A percentile compares a stretch with the other conserved stretches of the same genome.
These are phyloP conservation scores for Leucoma salicis DNA, from an alignment of 2,888 invertebrate species.

Conservation along the genomic window DNA sequence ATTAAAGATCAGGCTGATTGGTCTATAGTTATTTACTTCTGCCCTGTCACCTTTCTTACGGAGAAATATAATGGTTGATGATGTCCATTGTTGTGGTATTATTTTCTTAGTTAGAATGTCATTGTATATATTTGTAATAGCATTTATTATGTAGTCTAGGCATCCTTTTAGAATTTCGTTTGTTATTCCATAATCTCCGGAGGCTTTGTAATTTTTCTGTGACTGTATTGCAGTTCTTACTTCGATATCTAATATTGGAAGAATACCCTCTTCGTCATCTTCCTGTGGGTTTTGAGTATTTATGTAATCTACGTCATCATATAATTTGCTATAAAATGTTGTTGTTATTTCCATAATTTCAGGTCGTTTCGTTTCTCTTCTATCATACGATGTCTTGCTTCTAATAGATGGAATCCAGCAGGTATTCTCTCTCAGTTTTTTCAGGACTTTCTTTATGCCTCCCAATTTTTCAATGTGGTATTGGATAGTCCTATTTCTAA, in stretches of 20 bases:
- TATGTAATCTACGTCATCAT: not conserved
- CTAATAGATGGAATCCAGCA: conserved; percentile 1
- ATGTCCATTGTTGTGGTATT: conserved; percentile 1
- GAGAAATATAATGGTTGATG: not conserved
- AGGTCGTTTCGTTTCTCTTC: not conserved
- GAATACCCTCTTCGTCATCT: not conserved
- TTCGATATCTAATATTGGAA: not conserved
- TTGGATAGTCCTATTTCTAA: conserved; percentile 4
- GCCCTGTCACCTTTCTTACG: no score
- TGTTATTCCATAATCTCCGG: conserved; percentile 4
- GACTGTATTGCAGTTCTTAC: not conserved
- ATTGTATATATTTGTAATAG: not conserved
- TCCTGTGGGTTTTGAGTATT: not conserved
- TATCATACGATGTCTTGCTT: not conserved
- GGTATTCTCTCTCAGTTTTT: conserved; percentile 4
- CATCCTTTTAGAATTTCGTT: conserved; percentile 3
- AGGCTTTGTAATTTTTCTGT: not conserved
- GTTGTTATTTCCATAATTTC: conserved; percentile 4
- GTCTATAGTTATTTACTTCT: conserved; percentile 1
- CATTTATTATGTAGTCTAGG: not conserved
- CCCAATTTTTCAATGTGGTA: conserved; percentile 5
- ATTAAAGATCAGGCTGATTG: not conserved
- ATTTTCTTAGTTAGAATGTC: conserved; percentile 1
- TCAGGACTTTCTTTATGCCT: no score
- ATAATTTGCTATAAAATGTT: conserved; percentile 4